phyloP scores from a whole-genome alignment of 2,888 invertebrate genomes.

The Melieria omissa region DNA sequence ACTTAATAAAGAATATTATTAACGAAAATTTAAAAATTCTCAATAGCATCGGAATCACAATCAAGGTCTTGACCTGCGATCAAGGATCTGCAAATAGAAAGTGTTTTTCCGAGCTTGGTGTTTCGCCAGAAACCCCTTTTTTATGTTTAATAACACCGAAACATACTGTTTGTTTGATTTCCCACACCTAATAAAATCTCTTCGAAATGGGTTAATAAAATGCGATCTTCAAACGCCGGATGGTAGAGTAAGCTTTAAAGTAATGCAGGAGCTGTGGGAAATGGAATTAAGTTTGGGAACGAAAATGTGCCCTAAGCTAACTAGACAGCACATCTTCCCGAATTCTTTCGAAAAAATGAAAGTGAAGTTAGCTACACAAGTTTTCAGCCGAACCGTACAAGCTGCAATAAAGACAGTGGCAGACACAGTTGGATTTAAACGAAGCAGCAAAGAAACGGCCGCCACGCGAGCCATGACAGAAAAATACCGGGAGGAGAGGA shows the following conservation, averaged over 20 bases:
- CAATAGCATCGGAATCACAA: slow-evolving; percentile 15
- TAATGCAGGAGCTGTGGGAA: too few species aligned
- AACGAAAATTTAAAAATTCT: slow-evolving; percentile 27
- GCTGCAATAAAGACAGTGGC: slow-evolving; percentile 33
- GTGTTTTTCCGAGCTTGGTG: slow-evolving; percentile 14
- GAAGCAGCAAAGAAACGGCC: too few species aligned
- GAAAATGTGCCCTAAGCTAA: slow-evolving; percentile 32
- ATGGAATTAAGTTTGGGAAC: slow-evolving; percentile 12
- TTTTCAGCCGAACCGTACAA: slow-evolving; percentile 31
- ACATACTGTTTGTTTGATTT: slow-evolving; percentile 30
- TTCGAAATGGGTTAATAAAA: slow-evolving; percentile 25
- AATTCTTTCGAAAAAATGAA: slow-evolving; percentile 36
- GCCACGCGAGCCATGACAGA: too few species aligned
- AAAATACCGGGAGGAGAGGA: too few species aligned
- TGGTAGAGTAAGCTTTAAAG: slow-evolving; percentile 24
- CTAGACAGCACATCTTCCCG: slow-evolving; percentile 29
- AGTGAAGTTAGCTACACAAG: slow-evolving; percentile 24
- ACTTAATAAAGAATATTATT: slow-evolving; percentile 24
- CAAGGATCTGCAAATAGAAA: slow-evolving; percentile 21
- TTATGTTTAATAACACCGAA: too few species aligned
- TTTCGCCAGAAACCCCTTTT: background rate
- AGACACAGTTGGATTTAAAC: slow-evolving; percentile 13
- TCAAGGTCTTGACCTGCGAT: slow-evolving; percentile 23
- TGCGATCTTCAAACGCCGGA: slow-evolving; percentile 27
- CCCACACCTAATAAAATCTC: slow-evolving; percentile 34